Evolutionary conservation across 2,113 vertebrate species (phyloP), one percentile per base, ranked within the genome.

Genomic region (Prietella phreatophila): DNA sequence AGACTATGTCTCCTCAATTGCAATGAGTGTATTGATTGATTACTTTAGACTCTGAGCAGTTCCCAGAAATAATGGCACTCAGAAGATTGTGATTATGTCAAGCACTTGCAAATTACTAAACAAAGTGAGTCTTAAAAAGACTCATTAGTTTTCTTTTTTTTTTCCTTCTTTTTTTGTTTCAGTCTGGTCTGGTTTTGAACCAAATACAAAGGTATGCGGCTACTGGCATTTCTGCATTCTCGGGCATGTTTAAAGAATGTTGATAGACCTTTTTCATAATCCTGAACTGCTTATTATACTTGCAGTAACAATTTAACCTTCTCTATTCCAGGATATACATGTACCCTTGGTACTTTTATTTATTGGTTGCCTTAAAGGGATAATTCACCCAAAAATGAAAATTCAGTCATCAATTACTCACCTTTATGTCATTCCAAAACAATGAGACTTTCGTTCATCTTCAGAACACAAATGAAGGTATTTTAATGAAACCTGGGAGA

Each of bases 61-160:
- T 78, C 75, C 75, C 42, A 50, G 75, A 78, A 78, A 78, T 78
- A 50, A 78, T 50, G 25, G 42, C 75, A 78, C 42, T 78, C 42
- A 50, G 42, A 78, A 78, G 25, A 78, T 76, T 36, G 15, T 17
- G 67, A 36, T 73, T 19, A 39, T 73, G 22, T 73, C 69, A 73
- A 33, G 67, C 15, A 33, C 67, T 69, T 69, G 67, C 17, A 73
- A 73, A 73, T 73, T 50, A 78, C 27, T 78, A 50, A 27, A 13
- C 75, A 27, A n/a, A 50, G 25, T 47, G 20, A n/a, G 42, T 27
- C 42, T 78, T 73, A 42, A 73, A 42, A 20, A 42, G 36, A 73
- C 19, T 19, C 13, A 20, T 73, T 73, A 30, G 4, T 65, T 65
- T 65, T 65, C 7, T 58, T 69, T 39, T 11, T 22, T 76, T 47